Evolutionary conservation across 2,797 vertebrate species (phyloP).

Genomic region (Acipenser transmontanus): DNA sequence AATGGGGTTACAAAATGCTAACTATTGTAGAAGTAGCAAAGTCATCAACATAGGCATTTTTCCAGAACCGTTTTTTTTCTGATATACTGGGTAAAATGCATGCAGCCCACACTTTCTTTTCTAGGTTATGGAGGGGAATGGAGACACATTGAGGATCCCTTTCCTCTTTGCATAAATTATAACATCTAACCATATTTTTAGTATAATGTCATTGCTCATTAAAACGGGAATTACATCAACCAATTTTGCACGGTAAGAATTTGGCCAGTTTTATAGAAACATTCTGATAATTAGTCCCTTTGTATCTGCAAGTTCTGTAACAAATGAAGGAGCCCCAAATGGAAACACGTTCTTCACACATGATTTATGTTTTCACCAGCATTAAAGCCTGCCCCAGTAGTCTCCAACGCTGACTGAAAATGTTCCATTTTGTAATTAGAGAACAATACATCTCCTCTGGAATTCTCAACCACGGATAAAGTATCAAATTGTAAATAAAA

Average conservation of each 20-base stretch:
- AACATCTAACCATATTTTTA: background rate
- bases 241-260: conserved; percentile 39
- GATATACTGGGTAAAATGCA: too few relatives aligned
- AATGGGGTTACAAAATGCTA: too few relatives aligned
- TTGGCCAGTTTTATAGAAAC: conserved; percentile 30
- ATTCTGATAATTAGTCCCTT: conserved; percentile 42
- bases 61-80: too few relatives aligned
- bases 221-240: conserved; percentile 51
- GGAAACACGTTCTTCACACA: conserved; percentile 3
- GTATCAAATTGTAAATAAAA: conserved; percentile 15
- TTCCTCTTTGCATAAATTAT: too few relatives aligned
- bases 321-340: conserved; percentile 3
- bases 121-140: too few relatives aligned
- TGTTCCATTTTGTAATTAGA: conserved; percentile 13
- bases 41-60: too few relatives aligned
- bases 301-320: conserved; percentile 7
- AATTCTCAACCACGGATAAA: conserved; percentile 23
- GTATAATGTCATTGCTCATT: conserved; percentile 48
- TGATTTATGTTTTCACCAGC: conserved; percentile 3
- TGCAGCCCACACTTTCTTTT: too few relatives aligned
- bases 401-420: background rate
- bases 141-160: too few relatives aligned
- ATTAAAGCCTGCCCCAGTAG: background rate
- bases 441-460: conserved; percentile 13
- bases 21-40: too few relatives aligned